phyloP scores from a whole-genome alignment of 2,797 vertebrate genomes.

The Loriculus beryllinus region DNA sequence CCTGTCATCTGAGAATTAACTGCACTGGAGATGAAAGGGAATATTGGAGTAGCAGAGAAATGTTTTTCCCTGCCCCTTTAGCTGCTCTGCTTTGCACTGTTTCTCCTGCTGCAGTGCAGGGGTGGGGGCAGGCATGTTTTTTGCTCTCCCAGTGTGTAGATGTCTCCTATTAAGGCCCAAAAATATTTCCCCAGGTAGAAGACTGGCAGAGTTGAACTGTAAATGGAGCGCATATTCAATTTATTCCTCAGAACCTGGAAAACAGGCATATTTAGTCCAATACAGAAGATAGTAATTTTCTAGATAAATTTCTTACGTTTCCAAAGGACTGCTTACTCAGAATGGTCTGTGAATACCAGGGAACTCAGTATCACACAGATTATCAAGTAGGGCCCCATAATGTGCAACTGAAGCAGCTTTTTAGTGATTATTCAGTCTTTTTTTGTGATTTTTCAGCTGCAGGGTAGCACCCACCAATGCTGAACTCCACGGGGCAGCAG shows the following conservation, averaged over 20 bases:
- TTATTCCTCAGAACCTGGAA: background rate
- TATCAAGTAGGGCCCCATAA: background rate
- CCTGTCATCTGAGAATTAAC: background rate
- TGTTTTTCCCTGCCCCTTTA: background rate
- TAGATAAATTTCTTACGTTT: background rate
- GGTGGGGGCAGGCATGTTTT: background rate
- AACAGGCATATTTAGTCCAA: background rate
- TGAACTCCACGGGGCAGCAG: accelerated
- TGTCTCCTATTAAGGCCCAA: background rate
- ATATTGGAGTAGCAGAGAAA: background rate
- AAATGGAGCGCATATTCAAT: background rate
- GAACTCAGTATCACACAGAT: background rate
- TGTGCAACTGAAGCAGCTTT: background rate
- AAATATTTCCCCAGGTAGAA: background rate
- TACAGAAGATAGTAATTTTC: background rate
- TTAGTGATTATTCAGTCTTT: background rate
- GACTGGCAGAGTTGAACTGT: background rate
- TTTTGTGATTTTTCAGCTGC: background rate
- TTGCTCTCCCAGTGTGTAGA: background rate
- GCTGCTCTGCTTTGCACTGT: background rate
- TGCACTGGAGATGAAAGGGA: background rate
- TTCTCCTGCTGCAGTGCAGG: background rate
- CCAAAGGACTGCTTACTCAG: background rate
- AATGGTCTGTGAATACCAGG: background rate
- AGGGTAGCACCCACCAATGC: accelerated